Base-by-base conservation (phyloP, 2,113 vertebrate species). In the Manacus vitellinus region DNA sequence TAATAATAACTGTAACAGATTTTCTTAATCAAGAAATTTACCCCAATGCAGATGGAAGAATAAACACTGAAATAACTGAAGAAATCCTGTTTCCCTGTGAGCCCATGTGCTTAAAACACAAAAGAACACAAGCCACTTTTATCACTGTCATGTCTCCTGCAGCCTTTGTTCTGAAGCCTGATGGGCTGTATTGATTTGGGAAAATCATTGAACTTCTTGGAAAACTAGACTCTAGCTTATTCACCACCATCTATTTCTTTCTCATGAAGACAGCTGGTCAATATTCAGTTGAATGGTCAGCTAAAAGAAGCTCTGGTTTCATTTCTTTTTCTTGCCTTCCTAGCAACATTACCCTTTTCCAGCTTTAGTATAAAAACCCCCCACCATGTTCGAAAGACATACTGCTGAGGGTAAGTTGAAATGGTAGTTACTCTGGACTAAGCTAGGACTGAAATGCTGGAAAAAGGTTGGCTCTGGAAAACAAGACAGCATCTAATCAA, bases 181-280 rank as follows among this genome's bases (percentile, higher is more conserved):
- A 98, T 97, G 97, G 98, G 97, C 92, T 97, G 89, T 97, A 98
- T 98, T 97, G 98, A 98, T 98, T 97, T 95, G 95, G 97, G 94
- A 98, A 98, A 98, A 98, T 98, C 98, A 97, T 95, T 98, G 96
- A 98, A 97, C 97, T 98, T 97, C 98, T 98, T 98, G 97, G 97
- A 98, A 98, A 98, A 98, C 97, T 98, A 97, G 97, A 98, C 95
- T 98, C 97, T 79, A 90, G 85, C 97, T 98, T 98, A 98, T 98
- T 98, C 97, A 97, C 96, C 89, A 94, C 97, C 95, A 98, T 97
- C 97, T 97, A 98, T 98, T 98, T 98, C 94, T 98, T 97, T 98
- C 97, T 97, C 79, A 74, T 86, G 95, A 97, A 98, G 98, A 98
- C 98, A 98, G 97, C n/a, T 98, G 97, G 97, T 98, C 98, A 98